Evolutionary conservation across 2,888 invertebrate species (phyloP).

Genomic region (Epirrhoe alternata): DNA sequence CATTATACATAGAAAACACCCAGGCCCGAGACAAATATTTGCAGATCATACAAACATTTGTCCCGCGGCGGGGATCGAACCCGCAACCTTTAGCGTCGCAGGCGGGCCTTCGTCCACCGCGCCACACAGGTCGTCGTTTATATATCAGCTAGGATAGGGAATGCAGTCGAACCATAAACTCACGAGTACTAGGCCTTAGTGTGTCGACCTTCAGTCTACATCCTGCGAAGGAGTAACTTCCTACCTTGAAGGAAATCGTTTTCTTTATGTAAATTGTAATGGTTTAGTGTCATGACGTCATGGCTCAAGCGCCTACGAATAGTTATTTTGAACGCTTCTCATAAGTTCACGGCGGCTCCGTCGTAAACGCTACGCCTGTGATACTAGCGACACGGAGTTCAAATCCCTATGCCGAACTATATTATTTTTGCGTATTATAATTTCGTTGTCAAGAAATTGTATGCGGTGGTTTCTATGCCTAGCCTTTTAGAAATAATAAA

Average conservation of each 20-base stretch:
- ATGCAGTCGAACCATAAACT: not conserved
- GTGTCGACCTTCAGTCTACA: not conserved
- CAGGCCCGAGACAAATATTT: too few species aligned
- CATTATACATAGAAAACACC: too few species aligned
- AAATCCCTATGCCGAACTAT: not conserved
- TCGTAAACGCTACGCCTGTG: not conserved
- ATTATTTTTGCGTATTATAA: not conserved
- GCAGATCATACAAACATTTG: too few species aligned
- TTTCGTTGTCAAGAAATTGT: not conserved
- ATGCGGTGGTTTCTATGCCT: not conserved
- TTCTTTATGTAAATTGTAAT: constrained; percentile 8
- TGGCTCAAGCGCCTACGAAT: not conserved
- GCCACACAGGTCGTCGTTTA: too few species aligned
- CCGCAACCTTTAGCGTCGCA: too few species aligned
- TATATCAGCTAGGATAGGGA: not conserved
- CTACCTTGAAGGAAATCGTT: constrained; percentile 14
- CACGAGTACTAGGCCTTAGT: not conserved
- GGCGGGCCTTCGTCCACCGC: too few species aligned
- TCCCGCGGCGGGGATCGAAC: too few species aligned
- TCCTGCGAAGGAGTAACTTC: constrained; percentile 15
- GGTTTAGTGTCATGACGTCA: not conserved
- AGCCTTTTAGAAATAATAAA: not conserved
- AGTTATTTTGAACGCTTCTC: not conserved
- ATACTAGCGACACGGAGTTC: not conserved
- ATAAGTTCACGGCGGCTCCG: not conserved